Conservation (phyloP, 2,888 invertebrate species). For the Leucozona laternaria region DNA sequence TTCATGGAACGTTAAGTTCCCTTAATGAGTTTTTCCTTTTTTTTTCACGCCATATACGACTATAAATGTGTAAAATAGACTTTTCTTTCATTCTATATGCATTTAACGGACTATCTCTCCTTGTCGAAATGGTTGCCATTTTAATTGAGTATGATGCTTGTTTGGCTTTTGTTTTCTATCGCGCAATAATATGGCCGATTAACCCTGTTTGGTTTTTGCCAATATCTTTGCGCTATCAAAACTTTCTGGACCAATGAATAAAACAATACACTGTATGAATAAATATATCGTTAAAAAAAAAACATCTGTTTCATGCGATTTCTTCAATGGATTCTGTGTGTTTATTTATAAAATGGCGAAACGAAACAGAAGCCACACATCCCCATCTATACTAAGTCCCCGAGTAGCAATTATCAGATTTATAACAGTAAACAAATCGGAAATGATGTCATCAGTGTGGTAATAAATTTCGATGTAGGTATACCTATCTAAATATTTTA, state of each 20-base stretch:
- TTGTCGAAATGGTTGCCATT: background rate
- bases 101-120: too few relatives aligned
- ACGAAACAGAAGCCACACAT: background rate
- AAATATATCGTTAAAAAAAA: conserved; percentile 18
- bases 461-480: conserved; percentile 61
- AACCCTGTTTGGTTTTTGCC: background rate
- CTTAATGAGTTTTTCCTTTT: background rate
- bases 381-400: background rate
- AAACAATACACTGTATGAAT: background rate
- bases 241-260: conserved; percentile 57
- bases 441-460: conserved; percentile 55
- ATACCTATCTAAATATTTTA: conserved; percentile 45
- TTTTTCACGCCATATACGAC: background rate
- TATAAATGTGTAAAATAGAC: background rate
- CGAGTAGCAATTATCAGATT: conserved; percentile 18
- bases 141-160: conserved; percentile 2
- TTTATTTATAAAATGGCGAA: conserved; percentile 8
- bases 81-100: background rate
- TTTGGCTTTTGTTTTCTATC: conserved; percentile 5
- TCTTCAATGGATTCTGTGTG: conserved; percentile 3
- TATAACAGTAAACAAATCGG: conserved; percentile 41
- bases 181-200: conserved; percentile 1
- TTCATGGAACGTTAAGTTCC: conserved; percentile 9
- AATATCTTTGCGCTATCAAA: conserved; percentile 23
- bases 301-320: conserved; percentile 46